phyloP scores from a whole-genome alignment of 2,113 vertebrate species.

The Promerops cafer region DNA sequence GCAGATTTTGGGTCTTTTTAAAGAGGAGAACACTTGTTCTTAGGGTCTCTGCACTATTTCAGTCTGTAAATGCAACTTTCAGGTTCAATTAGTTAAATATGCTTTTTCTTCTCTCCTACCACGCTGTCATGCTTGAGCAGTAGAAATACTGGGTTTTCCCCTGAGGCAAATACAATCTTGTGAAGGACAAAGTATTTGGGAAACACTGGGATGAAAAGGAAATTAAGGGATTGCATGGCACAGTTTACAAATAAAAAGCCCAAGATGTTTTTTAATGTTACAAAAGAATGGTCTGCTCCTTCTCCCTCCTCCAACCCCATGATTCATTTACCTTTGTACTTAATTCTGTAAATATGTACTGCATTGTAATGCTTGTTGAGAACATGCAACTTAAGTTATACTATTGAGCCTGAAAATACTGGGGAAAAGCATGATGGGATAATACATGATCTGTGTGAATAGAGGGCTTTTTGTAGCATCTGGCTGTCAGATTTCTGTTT shows the following conservation, averaged over 20 bases:
- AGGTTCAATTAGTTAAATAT: not conserved
- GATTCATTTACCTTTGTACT: not conserved
- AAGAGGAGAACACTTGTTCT: not conserved
- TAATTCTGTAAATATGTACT: not conserved
- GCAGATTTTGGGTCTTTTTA: not conserved
- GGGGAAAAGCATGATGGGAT: not conserved
- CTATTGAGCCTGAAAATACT: not conserved
- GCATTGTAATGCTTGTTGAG: not conserved
- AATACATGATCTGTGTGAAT: not conserved
- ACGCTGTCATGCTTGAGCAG: not conserved
- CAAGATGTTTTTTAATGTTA: not conserved
- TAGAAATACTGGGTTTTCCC: not conserved
- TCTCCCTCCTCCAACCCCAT: not conserved
- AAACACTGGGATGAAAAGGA: not conserved
- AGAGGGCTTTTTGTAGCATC: not conserved
- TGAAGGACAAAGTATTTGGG: not conserved
- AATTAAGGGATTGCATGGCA: not conserved
- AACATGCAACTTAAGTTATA: not conserved
- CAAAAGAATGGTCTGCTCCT: not conserved
- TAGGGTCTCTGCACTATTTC: not conserved
- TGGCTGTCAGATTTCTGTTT: not conserved
- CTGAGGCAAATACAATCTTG: not conserved
- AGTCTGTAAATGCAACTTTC: not conserved
- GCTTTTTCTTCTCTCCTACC: not conserved
- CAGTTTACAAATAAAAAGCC: not conserved